phyloP scores from a whole-genome alignment of 2,888 invertebrate species.

The Dastarcus helophoroides region DNA sequence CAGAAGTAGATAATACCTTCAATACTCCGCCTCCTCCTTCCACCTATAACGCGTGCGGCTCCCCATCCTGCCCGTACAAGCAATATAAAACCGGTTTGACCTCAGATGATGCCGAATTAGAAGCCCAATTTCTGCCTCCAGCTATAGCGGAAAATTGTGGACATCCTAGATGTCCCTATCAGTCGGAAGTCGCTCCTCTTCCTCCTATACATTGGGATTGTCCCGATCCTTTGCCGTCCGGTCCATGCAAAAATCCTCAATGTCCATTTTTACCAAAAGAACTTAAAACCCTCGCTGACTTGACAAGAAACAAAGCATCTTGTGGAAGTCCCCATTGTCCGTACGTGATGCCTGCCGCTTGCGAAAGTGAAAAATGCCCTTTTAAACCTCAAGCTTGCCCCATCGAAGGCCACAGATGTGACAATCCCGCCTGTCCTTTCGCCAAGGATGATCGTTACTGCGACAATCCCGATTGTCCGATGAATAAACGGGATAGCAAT shows the following conservation, averaged over 20 bases:
- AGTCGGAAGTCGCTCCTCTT: slow-evolving; percentile 19
- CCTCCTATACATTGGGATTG: slow-evolving; percentile 37
- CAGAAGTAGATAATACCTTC: slow-evolving; percentile 4
- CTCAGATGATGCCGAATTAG: slow-evolving; percentile 25
- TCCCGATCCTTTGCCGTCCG: slow-evolving; percentile 34
- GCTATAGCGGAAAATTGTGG: slow-evolving; percentile 25
- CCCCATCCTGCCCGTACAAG: slow-evolving; percentile 28
- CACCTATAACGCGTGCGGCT: slow-evolving; percentile 27
- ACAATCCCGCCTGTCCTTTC: slow-evolving; percentile 22
- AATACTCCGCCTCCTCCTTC: no score
- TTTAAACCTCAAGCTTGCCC: slow-evolving; percentile 11
- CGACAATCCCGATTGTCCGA: slow-evolving; percentile 21
- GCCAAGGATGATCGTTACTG: slow-evolving; percentile 11
- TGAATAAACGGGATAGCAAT: slow-evolving; percentile 3
- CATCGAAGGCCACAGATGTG: slow-evolving; percentile 10
- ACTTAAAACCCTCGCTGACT: slow-evolving; percentile 23
- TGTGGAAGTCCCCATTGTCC: slow-evolving; percentile 29
- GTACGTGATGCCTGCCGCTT: slow-evolving; percentile 24
- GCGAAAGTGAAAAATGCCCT: slow-evolving; percentile 17
- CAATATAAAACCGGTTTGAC: slow-evolving; percentile 28
- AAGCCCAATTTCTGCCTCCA: slow-evolving; percentile 23
- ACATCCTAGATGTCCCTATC: slow-evolving; percentile 26
- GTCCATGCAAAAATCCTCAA: slow-evolving; percentile 30
- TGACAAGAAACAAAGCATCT: slow-evolving; percentile 22
- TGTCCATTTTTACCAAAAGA: slow-evolving; percentile 27